phyloP scores from a whole-genome alignment of 2,888 invertebrate species.

The Nebria brevicollis region DNA sequence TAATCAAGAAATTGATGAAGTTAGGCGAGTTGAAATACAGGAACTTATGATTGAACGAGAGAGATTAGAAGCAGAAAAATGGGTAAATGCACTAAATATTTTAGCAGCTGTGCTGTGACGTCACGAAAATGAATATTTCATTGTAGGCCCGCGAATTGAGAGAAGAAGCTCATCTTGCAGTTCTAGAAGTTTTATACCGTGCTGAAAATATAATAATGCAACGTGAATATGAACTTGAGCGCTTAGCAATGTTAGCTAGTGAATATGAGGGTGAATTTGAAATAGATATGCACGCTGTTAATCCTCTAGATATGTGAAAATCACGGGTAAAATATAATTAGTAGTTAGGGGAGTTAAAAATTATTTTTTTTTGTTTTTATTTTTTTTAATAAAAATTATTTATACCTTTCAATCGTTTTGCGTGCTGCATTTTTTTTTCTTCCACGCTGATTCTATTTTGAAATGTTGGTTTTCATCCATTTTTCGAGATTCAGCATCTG shows the following conservation, averaged over 20 bases:
- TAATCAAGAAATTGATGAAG: constrained; percentile 60
- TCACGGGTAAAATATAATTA: not conserved
- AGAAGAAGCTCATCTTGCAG: constrained; percentile 58
- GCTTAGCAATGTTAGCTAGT: constrained; percentile 52
- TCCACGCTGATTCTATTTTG: too few relatives aligned
- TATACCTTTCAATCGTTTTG: too few relatives aligned
- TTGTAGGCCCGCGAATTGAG: constrained; percentile 57
- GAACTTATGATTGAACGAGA: constrained; percentile 58
- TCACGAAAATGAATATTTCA: not conserved
- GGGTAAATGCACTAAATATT: constrained; percentile 52
- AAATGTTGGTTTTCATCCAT: too few relatives aligned
- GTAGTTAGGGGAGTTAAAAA: too few relatives aligned
- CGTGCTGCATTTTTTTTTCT: too few relatives aligned
- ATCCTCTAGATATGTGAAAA: not conserved
- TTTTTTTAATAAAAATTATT: too few relatives aligned
- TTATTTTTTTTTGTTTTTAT: too few relatives aligned
- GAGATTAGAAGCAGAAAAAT: constrained; percentile 56
- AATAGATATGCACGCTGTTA: constrained; percentile 31
- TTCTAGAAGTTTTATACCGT: constrained; percentile 58
- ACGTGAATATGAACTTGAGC: constrained; percentile 53
- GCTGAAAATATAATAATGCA: constrained; percentile 58
- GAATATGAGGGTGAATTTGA: constrained; percentile 53
- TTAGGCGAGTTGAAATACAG: constrained; percentile 56
- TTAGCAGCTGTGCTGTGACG: not conserved
- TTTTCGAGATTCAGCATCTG: too few relatives aligned